Percentiles rank a stretch among this genome's conserved stretches.
These are phyloP conservation scores for Aethina tumida DNA, from an alignment of 1,140 invertebrate species.

Conservation along the genomic window DNA sequence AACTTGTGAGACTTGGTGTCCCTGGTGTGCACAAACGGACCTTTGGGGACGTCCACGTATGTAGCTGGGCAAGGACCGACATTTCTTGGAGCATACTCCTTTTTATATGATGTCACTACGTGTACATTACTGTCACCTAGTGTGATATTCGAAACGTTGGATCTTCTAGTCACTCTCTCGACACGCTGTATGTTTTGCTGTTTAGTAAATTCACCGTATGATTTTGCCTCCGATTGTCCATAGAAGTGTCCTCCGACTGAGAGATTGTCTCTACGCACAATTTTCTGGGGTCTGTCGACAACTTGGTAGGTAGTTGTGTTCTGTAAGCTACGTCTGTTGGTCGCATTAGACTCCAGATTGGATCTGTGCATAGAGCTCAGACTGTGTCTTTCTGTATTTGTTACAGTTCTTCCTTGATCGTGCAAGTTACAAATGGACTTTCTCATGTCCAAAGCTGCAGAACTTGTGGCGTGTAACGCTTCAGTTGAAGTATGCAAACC, in stretches of 20 bases:
- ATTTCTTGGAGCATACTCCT: constrained; percentile 58
- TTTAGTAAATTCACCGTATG: constrained; percentile 55
- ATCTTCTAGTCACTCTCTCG: constrained; percentile 45
- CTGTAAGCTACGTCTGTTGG: constrained; percentile 34
- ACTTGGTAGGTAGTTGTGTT: constrained; percentile 36
- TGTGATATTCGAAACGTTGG: constrained; percentile 61
- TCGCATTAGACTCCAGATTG: constrained; percentile 36
- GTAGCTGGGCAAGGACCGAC: constrained; percentile 69
- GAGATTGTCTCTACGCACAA: constrained; percentile 51
- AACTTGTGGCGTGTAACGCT: constrained; percentile 42
- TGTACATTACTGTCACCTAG: constrained; percentile 49
- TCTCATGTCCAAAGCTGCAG: constrained; percentile 63
- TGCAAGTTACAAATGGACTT: constrained; percentile 69
- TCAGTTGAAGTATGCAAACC: constrained; percentile 45
- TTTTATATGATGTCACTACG: constrained; percentile 59
- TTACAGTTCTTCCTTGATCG: constrained; percentile 52
- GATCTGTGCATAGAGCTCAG: constrained; percentile 64
- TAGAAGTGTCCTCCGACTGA: constrained; percentile 60
- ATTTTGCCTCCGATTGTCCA: constrained; percentile 52
- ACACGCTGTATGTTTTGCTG: constrained; percentile 40
- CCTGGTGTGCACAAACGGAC: constrained; percentile 69
- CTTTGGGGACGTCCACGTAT: constrained; percentile 57
- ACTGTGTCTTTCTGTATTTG: constrained; percentile 59
- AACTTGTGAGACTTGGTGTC: constrained; percentile 76
- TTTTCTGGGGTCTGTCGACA: constrained; percentile 43